These are phyloP conservation scores for Autographa pulchrina DNA, from an alignment of 2,888 invertebrate species.

Conservation along the genomic window DNA sequence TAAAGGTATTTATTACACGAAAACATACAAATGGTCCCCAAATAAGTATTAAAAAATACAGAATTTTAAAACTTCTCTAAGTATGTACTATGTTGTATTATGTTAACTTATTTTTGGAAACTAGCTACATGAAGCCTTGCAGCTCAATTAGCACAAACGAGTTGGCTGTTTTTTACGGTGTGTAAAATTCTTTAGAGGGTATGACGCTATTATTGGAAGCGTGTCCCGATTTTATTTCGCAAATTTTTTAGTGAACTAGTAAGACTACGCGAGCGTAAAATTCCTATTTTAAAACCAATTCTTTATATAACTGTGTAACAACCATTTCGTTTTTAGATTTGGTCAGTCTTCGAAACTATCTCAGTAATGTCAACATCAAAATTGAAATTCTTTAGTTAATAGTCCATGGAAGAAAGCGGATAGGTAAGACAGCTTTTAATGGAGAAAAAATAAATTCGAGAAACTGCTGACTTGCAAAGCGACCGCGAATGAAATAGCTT, in stretches of 20 bases:
- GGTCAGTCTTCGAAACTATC: neutral
- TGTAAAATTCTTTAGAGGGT: neutral
- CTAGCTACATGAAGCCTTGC: neutral
- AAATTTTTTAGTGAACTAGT: neutral
- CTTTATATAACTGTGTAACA: neutral
- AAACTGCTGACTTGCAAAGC: constrained; percentile 27
- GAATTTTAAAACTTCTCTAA: too few species aligned
- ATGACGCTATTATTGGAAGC: neutral
- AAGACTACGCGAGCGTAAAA: neutral
- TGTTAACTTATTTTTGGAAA: too few species aligned
- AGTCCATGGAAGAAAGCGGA: neutral
- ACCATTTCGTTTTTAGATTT: neutral
- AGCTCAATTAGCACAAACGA: neutral
- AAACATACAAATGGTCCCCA: neutral
- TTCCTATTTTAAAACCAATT: constrained; percentile 1
- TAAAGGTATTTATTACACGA: neutral
- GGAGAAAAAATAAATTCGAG: constrained; percentile 12
- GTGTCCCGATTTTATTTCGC: neutral
- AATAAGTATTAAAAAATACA: too few species aligned
- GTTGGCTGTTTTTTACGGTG: neutral
- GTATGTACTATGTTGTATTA: too few species aligned
- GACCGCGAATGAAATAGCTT: constrained; percentile 37
- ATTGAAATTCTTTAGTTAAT: neutral
- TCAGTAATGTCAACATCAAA: neutral
- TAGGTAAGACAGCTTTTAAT: constrained; percentile 11